Percentiles rank a stretch among this genome's conserved stretches.
Evolutionary conservation across 1,140 invertebrate genomes (phyloP).

Genomic region (Orius insidiosus): DNA sequence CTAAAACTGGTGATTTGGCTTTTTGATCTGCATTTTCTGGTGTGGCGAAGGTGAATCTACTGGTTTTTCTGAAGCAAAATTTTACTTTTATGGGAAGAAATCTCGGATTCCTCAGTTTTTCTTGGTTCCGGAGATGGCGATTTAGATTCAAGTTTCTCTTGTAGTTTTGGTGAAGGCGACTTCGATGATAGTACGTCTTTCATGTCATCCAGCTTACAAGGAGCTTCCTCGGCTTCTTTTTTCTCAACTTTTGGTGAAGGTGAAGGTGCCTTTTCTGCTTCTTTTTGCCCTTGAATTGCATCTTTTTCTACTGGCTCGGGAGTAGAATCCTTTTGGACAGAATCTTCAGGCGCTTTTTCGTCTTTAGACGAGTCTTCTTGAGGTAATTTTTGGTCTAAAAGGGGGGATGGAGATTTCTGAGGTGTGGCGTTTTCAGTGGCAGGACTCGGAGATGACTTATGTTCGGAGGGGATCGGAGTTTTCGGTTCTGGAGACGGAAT

Average conservation of each 20-base stretch:
- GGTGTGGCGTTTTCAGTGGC: background rate
- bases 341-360: slow-evolving; percentile 21
- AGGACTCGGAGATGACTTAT: background rate
- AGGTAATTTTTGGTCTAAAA: slow-evolving; percentile 18
- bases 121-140: background rate
- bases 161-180: slow-evolving; percentile 18
- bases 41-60: too few relatives aligned
- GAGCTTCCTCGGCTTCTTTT: too few relatives aligned
- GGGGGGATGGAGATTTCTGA: slow-evolving; percentile 18
- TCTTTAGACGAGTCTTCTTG: slow-evolving; percentile 22
- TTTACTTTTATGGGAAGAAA: too few relatives aligned
- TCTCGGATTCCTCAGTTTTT: background rate
- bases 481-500: background rate
- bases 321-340: too few relatives aligned
- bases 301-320: too few relatives aligned
- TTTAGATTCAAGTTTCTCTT: slow-evolving; percentile 5
- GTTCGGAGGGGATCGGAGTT: background rate
- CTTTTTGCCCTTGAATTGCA: too few relatives aligned
- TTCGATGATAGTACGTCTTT: too few relatives aligned
- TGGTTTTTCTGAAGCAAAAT: background rate
- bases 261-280: too few relatives aligned
- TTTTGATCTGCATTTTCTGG: too few relatives aligned
- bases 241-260: too few relatives aligned
- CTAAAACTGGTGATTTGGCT: too few relatives aligned
- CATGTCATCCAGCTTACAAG: too few relatives aligned